Conservation (phyloP, 2,113 vertebrate genomes). For the Cebus imitator region DNA sequence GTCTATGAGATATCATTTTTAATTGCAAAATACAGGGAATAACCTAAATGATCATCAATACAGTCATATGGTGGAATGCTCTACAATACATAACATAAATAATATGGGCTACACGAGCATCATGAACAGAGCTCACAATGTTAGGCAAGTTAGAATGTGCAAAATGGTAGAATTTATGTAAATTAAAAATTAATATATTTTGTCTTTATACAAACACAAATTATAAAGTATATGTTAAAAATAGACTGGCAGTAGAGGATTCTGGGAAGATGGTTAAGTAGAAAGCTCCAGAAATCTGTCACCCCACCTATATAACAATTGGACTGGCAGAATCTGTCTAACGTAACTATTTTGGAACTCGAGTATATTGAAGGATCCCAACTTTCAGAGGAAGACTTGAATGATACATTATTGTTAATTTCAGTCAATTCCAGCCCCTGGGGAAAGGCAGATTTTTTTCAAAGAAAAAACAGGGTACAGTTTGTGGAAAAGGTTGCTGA, state of each 20-base stretch:
- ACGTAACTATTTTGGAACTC: neutral
- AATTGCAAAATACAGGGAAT: neutral
- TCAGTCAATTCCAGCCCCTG: neutral
- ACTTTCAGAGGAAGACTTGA: neutral
- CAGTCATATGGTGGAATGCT: neutral
- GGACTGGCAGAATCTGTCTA: neutral
- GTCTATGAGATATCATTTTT: neutral
- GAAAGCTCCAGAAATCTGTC: neutral
- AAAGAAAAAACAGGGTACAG: neutral
- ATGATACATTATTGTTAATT: neutral
- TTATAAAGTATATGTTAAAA: neutral
- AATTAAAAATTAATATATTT: neutral
- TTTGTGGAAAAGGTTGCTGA: neutral
- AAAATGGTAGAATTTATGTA: neutral
- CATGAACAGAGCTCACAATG: neutral
- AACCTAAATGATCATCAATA: neutral
- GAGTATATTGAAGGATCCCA: neutral
- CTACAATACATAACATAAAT: neutral
- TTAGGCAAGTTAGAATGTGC: neutral
- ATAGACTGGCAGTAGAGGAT: neutral
- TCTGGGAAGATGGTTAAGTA: neutral
- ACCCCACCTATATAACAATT: neutral
- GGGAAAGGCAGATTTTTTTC: neutral
- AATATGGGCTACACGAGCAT: neutral
- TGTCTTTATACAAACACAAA: neutral